Evolutionary conservation across 2,797 vertebrate genomes (phyloP), one percentile per base, ranked within the genome.

Genomic region (Aplochiton taeniatus): DNA sequence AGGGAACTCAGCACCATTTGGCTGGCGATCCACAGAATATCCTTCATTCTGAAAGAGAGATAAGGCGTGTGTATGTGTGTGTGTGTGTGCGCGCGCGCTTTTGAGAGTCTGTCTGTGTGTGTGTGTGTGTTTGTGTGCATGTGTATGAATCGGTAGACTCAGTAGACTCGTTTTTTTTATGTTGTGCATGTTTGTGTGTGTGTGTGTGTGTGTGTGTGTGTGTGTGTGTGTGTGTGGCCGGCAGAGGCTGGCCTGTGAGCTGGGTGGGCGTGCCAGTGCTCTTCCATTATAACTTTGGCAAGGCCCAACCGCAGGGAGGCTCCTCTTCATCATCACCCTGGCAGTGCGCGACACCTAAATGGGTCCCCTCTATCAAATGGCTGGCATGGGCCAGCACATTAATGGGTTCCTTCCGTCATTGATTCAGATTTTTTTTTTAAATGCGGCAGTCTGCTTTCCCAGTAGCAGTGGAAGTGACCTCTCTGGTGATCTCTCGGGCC

Each of bases 221-320:
- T 69, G 59, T 45, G 64, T 42, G 70, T 70, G 65, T 63, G n/a
- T 72, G 64, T 68, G 64, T 67, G 66, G 66, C 76, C 75, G 52
- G 65, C 61, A 68, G 76, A 79, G 60, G 58, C 69, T 63, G 8
- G 14, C 64, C 64, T 62, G 0, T 75, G 74, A 76, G 82, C 79
- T 70, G 66, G 65, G 72, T 69, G 50, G 74, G 79, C 76, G 82
- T 79, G 76, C 76, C 81, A 77, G 67, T 73, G 70, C 74, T 61
- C 62, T 73, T 90, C 81, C 81, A 80, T 90, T 90, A 86, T 83
- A 87, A 84, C 73, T 75, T 65, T 90, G 88, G 88, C 87, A 87
- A 65, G 8, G 69, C 64, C 69, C 58, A 74, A 54, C 73, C 71
- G 61, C 78, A 77, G 86, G 89, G 83, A 83, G 76, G 79, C 69